Evolutionary conservation across 2,888 invertebrate species (phyloP).

Genomic region (Ecdyonurus torrentis): DNA sequence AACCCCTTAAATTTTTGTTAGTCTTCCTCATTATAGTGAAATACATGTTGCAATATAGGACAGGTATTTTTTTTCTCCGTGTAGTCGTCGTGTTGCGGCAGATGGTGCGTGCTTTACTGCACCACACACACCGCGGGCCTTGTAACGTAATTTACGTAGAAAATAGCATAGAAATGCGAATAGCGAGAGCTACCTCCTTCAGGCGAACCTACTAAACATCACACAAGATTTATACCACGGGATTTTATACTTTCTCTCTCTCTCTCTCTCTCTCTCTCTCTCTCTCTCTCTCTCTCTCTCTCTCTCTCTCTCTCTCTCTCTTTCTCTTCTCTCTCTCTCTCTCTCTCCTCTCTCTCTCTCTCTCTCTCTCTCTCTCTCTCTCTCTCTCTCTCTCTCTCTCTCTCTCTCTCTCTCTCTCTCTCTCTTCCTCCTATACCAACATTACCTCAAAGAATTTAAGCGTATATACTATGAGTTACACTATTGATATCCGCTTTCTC

Average conservation of each 20-base stretch:
- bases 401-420: conserved; percentile 11
- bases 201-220: not conserved
- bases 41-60: too few species aligned
- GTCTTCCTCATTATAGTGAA: too few species aligned
- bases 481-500: too few species aligned
- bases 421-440: conserved; percentile 10
- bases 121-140: too few species aligned
- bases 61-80: too few species aligned
- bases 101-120: too few species aligned
- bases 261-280: not conserved
- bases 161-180: too few species aligned
- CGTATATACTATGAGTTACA: too few species aligned
- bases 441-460: too few species aligned
- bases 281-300: not conserved
- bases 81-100: too few species aligned
- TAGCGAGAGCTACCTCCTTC: too few species aligned
- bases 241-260: not conserved
- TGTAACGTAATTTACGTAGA: conserved; percentile 2
- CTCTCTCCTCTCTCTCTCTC: conserved; percentile 2
- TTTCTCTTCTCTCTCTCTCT: not conserved
- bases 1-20: too few species aligned
- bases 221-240: not conserved
- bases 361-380: not conserved
- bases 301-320: not conserved
- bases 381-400: conserved; percentile 6